Conservation (phyloP, 2,888 invertebrate species). For the Gymnocheta viridis region DNA sequence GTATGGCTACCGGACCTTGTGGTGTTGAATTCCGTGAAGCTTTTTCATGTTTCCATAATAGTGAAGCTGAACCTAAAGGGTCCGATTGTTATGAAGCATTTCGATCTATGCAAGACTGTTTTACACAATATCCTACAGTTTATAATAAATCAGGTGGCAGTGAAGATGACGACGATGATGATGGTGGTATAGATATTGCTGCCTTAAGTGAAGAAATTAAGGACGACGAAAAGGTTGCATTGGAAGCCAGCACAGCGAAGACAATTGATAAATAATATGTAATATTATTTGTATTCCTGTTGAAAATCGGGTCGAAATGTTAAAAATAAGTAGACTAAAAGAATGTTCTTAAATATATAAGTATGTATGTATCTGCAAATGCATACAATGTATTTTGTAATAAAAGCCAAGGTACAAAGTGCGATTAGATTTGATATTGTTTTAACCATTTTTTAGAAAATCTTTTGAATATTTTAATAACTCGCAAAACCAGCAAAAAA, state of each 20-base stretch:
- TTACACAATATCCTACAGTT: constrained; percentile 92
- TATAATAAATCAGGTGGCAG: constrained; percentile 89
- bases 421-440: too few species aligned
- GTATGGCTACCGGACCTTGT: constrained; percentile 98
- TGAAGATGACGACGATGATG: constrained; percentile 83
- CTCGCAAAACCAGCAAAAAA: too few species aligned
- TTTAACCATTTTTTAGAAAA: too few species aligned
- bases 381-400: too few species aligned
- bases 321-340: neutral
- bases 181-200: constrained; percentile 73
- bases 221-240: constrained; percentile 68
- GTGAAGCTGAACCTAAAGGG: constrained; percentile 94
- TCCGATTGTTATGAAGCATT: constrained; percentile 96
- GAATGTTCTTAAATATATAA: neutral
- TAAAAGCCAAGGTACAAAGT: too few species aligned
- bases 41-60: constrained; percentile 97
- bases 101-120: constrained; percentile 94
- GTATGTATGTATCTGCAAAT: too few species aligned
- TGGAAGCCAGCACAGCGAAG: constrained; percentile 51
- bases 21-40: constrained; percentile 96
- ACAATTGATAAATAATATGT: constrained; percentile 18
- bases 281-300: constrained; percentile 23
- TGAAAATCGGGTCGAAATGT: neutral
- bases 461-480: too few species aligned
- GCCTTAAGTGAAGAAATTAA: constrained; percentile 71